Base-by-base conservation (phyloP, 2,888 invertebrate species). In the Ommatoiulus sabulosus region DNA sequence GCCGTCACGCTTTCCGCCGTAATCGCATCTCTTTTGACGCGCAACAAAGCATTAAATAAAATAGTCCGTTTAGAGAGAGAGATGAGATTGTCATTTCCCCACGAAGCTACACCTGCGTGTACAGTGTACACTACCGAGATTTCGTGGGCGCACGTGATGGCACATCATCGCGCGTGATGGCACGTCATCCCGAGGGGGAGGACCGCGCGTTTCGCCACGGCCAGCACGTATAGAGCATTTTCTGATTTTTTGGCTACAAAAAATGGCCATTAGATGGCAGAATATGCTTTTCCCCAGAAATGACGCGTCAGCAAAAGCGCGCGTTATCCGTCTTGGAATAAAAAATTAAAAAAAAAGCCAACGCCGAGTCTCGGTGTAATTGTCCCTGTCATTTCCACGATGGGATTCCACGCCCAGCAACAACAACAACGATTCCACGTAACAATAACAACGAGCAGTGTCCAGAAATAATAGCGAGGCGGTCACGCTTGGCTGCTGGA, bases 361-460 rank as follows among this genome's bases (percentile, higher is more conserved):
- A 35, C 12, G 20, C n/a, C 5, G 5, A 46, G 85, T 85, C 44
- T 85, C n/a, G 20, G 85, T 72, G 72, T 85, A 85, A 85, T 85
- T 85, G 85, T 44, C 85, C 46, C 46, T 85, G 85, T 85, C 85
- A 85, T 85, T 85, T 85, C 46, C 44, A 85, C 15, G 85, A 44
- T 46, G 44, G 46, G 46, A 46, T 85, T 85, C 85, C 85, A 85
- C 85, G 85, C 85, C 85, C 85, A 85, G 44, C 15, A 85, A 85
- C 85, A 85, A 85, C 85, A 85, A 85, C 44, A 85, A 46, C 44
- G 15, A 17, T 46, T 46, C 85, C 85, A 44, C 85, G 46, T 85
- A 85, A 85, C 85, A 85, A 85, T 85, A 85, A 85, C 85, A 85
- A 85, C 46, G 20, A n/a, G 15, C 85, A 85, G 85, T 85, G 44